Conservation (phyloP, 2,113 vertebrate species). For the Myrmecobius fasciatus region DNA sequence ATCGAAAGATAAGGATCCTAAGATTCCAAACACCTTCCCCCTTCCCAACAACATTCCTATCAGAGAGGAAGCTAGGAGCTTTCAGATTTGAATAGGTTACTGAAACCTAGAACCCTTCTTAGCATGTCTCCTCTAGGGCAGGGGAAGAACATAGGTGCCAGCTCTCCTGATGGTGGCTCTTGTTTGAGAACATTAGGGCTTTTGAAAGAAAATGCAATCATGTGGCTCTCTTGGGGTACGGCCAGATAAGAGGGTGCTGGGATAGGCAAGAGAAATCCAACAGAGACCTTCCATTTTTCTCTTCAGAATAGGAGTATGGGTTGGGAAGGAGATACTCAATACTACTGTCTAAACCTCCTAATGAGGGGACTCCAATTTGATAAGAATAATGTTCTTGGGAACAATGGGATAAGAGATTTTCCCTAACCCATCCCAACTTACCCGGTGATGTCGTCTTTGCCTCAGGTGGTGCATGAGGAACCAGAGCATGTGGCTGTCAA, state of each 20-base stretch:
- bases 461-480: slow-evolving; percentile 98
- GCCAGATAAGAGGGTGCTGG: not conserved
- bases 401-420: not conserved
- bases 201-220: not conserved
- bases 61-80: not conserved
- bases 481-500: slow-evolving; percentile 97
- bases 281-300: not conserved
- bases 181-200: not conserved
- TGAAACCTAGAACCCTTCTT: not conserved
- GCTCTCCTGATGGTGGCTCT: not conserved
- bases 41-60: not conserved
- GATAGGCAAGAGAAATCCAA: not conserved
- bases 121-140: not conserved
- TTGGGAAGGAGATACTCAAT: not conserved
- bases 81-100: not conserved
- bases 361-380: not conserved
- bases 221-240: not conserved
- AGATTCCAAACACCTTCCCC: not conserved
- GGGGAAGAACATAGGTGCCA: not conserved
- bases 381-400: not conserved
- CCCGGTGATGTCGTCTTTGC: slow-evolving; percentile 91
- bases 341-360: not conserved
- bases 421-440: slow-evolving; percentile 75
- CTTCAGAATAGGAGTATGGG: not conserved
- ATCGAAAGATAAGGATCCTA: not conserved